These are phyloP conservation scores for Sorex fumeus DNA, from an alignment of 2,113 vertebrate genomes.

Conservation along the genomic window DNA sequence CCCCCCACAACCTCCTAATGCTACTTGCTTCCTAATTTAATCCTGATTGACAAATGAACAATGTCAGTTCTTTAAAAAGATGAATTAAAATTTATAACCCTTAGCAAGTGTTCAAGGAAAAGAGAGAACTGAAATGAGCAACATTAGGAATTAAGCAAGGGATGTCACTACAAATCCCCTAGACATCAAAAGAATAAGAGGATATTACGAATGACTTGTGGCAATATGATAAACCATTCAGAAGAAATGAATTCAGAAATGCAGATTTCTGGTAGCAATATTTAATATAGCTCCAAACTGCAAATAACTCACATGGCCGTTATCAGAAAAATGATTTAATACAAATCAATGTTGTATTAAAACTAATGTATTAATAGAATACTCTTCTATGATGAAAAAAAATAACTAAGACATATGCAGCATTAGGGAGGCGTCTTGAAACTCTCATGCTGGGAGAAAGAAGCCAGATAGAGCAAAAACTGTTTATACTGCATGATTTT, in stretches of 20 bases:
- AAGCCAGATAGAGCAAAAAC: neutral
- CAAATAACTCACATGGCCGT: conserved; percentile 39
- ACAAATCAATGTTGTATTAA: conserved; percentile 24
- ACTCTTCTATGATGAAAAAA: neutral
- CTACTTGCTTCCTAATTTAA: conserved; percentile 45
- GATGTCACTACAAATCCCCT: neutral
- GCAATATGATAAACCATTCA: neutral
- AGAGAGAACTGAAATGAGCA: neutral
- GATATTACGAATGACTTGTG: neutral
- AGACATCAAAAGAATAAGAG: neutral
- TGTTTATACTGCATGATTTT: neutral
- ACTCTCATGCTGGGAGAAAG: neutral
- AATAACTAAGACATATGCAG: neutral
- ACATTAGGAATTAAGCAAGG: conserved; percentile 5
- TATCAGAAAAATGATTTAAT: neutral
- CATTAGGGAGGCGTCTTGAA: neutral
- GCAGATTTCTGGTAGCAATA: neutral
- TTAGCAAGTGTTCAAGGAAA: conserved; percentile 38
- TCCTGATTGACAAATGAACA: conserved; percentile 23
- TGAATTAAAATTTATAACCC: conserved; percentile 13
- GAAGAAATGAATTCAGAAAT: conserved; percentile 11
- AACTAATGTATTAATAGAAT: neutral
- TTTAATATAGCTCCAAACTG: neutral
- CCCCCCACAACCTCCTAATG: neutral
- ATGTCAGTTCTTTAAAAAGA: conserved; percentile 52